Percentiles rank a stretch among this genome's conserved stretches.
phyloP scores from a whole-genome alignment of 2,888 invertebrate genomes.

The Drosophila mercatorum region DNA sequence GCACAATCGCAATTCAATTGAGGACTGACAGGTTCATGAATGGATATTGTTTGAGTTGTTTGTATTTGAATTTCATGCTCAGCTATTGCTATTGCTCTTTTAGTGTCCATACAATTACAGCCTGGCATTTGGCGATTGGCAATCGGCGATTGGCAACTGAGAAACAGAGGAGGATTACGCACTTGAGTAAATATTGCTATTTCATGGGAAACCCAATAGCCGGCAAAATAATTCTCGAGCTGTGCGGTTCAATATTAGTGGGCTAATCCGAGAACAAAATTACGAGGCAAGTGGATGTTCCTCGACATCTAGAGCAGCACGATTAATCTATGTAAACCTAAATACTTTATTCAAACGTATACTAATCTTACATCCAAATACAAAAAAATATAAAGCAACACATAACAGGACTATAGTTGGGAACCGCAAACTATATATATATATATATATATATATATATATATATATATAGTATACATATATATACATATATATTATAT shows the following conservation, averaged over 20 bases:
- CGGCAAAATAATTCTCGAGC: slow-evolving; percentile 36
- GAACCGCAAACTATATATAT: too few relatives aligned
- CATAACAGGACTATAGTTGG: too few relatives aligned
- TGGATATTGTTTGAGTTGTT: slow-evolving; percentile 71
- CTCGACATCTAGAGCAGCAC: neutral
- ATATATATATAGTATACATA: too few relatives aligned
- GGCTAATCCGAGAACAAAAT: slow-evolving; percentile 66
- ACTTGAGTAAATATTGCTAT: slow-evolving; percentile 65
- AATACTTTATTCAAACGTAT: slow-evolving; percentile 16
- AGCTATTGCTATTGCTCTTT: slow-evolving; percentile 72
- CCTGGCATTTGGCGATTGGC: slow-evolving; percentile 17
- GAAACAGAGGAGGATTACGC: slow-evolving; percentile 63
- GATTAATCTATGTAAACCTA: slow-evolving; percentile 15
- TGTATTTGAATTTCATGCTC: slow-evolving; percentile 70
- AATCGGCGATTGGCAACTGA: slow-evolving; percentile 1
- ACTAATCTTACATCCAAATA: slow-evolving; percentile 6
- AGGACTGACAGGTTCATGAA: slow-evolving; percentile 80
- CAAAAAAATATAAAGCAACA: neutral
- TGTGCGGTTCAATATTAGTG: slow-evolving; percentile 68
- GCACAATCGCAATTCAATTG: slow-evolving; percentile 71
- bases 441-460: too few relatives aligned
- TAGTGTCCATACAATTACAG: slow-evolving; percentile 52
- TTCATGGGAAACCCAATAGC: slow-evolving; percentile 74
- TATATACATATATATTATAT: too few relatives aligned
- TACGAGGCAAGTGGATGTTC: slow-evolving; percentile 53